Conservation (phyloP, 2,113 vertebrate genomes). For the Chlamydotis undulata region DNA sequence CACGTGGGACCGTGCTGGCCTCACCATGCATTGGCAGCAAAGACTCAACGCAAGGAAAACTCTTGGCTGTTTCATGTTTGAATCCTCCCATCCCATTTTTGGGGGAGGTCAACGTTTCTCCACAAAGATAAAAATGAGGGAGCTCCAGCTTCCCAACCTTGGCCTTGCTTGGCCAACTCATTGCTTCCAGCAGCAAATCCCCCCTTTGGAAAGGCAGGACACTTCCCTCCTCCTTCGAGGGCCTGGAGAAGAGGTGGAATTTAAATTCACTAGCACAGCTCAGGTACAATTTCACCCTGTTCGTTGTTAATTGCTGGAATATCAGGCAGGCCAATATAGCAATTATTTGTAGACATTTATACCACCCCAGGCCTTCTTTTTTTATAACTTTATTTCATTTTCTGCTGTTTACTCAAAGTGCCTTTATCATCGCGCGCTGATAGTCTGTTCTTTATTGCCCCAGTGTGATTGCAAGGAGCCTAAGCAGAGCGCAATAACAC, state of each 20-base stretch:
- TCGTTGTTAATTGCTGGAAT: conserved; percentile 51
- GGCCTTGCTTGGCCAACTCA: fast-evolving
- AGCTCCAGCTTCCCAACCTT: neutral
- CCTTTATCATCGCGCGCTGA: conserved; percentile 78
- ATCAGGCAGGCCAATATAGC: conserved; percentile 34
- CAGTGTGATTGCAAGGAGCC: conserved; percentile 72
- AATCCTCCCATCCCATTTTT: neutral
- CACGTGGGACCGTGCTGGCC: fast-evolving
- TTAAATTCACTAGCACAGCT: neutral
- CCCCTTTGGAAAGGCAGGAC: neutral
- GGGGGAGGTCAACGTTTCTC: neutral
- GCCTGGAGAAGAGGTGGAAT: neutral
- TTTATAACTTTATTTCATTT: conserved; percentile 84
- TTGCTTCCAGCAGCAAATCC: neutral
- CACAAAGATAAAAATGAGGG: fast-evolving
- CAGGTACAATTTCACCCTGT: neutral
- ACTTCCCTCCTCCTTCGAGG: neutral
- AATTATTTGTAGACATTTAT: conserved; percentile 59
- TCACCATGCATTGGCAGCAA: fast-evolving
- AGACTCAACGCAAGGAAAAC: neutral
- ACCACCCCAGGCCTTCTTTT: conserved; percentile 10
- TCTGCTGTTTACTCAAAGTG: conserved; percentile 79
- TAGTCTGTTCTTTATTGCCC: conserved; percentile 81
- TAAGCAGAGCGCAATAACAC: conserved; percentile 70
- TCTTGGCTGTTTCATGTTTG: neutral